A percentile compares a stretch with the other conserved stretches of the same genome.
Evolutionary conservation across 2,888 invertebrate genomes (phyloP).

Genomic region (Campopleginae sp.): DNA sequence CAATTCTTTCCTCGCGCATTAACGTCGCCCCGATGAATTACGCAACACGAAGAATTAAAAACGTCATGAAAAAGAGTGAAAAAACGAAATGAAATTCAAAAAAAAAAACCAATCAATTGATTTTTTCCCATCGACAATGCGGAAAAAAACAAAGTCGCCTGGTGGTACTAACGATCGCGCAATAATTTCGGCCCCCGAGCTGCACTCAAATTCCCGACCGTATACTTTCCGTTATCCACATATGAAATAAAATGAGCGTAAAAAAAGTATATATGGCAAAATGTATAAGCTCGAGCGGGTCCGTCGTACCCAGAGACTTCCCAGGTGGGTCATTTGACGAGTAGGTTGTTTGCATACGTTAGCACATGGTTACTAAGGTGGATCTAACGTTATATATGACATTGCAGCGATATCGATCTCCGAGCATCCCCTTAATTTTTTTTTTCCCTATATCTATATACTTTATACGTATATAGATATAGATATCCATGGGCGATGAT

Average conservation of each 20-base stretch:
- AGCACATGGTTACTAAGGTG: constrained; percentile 53
- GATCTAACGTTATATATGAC: constrained; percentile 49
- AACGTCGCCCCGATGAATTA: not conserved
- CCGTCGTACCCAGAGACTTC: constrained; percentile 9
- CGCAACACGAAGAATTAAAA: not conserved
- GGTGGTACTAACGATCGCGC: not conserved
- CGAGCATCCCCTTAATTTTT: constrained; percentile 7
- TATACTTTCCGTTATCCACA: not conserved
- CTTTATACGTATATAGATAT: not conserved
- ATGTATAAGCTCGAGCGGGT: constrained; percentile 6
- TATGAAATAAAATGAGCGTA: not conserved
- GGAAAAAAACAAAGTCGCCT: not conserved
- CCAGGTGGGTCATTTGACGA: constrained; percentile 54
- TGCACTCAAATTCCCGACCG: not conserved
- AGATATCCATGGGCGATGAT: not conserved
- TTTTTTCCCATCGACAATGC: not conserved
- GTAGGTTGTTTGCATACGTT: constrained; percentile 55
- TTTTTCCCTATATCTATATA: not conserved
- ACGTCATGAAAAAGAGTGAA: not conserved
- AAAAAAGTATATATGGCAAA: not conserved
- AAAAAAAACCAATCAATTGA: not conserved
- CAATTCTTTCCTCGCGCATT: constrained; percentile 14
- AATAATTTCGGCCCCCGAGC: not conserved
- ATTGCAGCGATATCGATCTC: constrained; percentile 43
- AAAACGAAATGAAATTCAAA: not conserved